Evolutionary conservation across 2,113 vertebrate species (phyloP).

Genomic region (Nesogale talazaci): DNA sequence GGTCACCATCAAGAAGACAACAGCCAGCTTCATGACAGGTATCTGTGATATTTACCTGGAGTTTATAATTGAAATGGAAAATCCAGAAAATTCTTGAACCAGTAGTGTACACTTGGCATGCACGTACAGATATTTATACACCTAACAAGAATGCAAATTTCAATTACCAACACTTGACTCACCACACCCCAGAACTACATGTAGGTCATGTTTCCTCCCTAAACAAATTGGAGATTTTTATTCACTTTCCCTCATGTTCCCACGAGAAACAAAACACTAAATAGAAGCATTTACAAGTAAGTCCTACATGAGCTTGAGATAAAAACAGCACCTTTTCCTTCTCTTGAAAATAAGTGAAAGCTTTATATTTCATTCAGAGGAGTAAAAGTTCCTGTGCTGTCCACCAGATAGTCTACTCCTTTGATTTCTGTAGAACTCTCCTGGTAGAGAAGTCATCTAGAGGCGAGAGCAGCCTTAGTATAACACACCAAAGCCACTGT

Average conservation of each 20-base stretch:
- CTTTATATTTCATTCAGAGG: neutral
- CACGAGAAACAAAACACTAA: slow-evolving; percentile 51
- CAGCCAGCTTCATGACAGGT: slow-evolving; percentile 66
- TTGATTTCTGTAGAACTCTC: neutral
- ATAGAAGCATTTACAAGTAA: slow-evolving; percentile 40
- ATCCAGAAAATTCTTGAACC: neutral
- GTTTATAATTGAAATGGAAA: slow-evolving; percentile 3
- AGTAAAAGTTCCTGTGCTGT: neutral
- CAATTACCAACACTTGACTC: neutral
- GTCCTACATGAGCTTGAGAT: neutral
- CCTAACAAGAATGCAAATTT: neutral
- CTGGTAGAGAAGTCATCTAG: neutral
- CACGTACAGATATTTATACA: slow-evolving; percentile 22
- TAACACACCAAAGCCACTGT: neutral
- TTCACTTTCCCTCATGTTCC: neutral
- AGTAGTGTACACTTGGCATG: neutral
- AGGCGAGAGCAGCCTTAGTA: neutral
- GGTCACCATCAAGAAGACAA: slow-evolving; percentile 58
- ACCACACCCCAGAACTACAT: neutral
- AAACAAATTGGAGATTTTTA: slow-evolving; percentile 36
- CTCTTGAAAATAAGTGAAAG: neutral
- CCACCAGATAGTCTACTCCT: neutral
- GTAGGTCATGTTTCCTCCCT: slow-evolving; percentile 53
- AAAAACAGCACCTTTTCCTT: neutral
- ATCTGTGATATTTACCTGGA: neutral